Conservation (phyloP, 2,113 vertebrate genomes). For the Colaptes auratus region DNA sequence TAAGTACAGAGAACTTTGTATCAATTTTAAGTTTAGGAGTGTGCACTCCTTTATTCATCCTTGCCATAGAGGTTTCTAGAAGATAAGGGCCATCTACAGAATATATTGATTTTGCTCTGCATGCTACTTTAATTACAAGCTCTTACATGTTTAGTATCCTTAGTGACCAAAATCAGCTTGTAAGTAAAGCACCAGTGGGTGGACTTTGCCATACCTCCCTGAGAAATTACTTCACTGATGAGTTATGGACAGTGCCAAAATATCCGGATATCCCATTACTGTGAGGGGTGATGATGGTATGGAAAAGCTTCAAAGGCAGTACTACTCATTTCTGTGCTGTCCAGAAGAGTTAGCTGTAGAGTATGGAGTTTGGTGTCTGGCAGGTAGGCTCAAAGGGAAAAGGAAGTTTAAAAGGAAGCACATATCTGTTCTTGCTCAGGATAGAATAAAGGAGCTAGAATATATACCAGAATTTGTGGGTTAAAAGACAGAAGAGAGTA, state of each 20-base stretch:
- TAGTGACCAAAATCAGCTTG: background rate
- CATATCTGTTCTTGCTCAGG: accelerated
- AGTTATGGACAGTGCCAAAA: background rate
- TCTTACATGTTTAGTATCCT: background rate
- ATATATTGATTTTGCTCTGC: background rate
- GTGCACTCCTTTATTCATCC: background rate
- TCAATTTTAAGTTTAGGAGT: background rate
- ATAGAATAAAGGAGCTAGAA: background rate
- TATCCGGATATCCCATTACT: background rate
- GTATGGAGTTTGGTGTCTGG: background rate
- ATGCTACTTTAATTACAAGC: background rate
- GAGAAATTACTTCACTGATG: background rate
- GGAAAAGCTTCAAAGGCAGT: background rate
- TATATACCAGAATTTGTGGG: too few species aligned
- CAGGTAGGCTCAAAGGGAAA: background rate
- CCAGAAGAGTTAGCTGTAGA: background rate
- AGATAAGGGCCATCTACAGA: background rate
- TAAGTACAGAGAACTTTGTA: background rate
- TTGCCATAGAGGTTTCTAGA: background rate
- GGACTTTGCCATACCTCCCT: background rate
- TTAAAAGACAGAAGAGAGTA: background rate
- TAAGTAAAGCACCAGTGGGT: background rate
- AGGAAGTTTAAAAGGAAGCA: background rate
- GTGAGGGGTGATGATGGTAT: background rate
- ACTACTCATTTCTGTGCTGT: background rate